Conservation (phyloP, 2,797 vertebrate genomes). For the Sarcoramphus papa region DNA sequence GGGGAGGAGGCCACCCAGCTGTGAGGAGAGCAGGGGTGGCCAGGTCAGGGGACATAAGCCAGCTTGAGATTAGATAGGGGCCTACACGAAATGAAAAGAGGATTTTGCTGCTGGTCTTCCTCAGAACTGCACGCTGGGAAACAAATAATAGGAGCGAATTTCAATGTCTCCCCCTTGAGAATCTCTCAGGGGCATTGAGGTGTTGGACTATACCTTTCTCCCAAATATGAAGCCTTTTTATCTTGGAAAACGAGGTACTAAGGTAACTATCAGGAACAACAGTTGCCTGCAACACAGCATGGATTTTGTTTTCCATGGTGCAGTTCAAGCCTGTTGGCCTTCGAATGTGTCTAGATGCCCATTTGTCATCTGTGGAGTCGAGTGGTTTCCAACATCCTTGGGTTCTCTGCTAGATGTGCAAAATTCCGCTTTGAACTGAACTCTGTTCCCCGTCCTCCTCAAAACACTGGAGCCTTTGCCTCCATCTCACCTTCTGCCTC, state of each 20-base stretch:
- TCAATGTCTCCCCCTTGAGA: neutral
- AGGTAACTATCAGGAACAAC: neutral
- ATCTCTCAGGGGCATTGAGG: neutral
- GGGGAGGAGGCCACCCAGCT: neutral
- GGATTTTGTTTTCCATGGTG: neutral
- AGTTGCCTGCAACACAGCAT: too few species aligned
- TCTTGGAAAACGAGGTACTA: neutral
- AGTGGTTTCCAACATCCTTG: neutral
- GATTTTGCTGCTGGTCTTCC: neutral
- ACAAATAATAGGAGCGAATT: neutral
- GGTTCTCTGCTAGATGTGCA: accelerated
- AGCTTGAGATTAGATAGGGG: too few species aligned
- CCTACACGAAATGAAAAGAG: too few species aligned
- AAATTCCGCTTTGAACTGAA: too few species aligned
- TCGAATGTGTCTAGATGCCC: too few species aligned
- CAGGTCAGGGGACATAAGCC: too few species aligned
- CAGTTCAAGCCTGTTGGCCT: neutral
- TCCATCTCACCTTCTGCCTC: neutral
- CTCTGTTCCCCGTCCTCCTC: neutral
- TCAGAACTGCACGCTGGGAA: neutral
- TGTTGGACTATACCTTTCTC: neutral
- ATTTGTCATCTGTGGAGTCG: too few species aligned
- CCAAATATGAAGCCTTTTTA: neutral
- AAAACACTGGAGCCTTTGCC: neutral
- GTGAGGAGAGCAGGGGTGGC: neutral